Conservation (phyloP, 2,797 vertebrate species). For the Clarias fuscus region DNA sequence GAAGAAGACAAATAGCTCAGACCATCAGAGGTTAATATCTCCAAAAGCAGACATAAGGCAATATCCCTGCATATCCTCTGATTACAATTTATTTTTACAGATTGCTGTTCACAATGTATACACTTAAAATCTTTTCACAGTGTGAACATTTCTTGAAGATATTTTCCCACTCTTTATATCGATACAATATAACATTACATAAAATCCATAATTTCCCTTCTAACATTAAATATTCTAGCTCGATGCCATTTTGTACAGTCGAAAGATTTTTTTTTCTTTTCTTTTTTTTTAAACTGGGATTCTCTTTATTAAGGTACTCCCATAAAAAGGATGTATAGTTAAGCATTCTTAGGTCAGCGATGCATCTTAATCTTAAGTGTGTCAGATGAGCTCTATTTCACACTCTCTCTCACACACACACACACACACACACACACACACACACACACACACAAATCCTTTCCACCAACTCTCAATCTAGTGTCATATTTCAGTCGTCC, state of each 20-base stretch:
- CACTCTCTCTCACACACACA: not conserved
- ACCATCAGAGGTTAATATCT: conserved; percentile 71
- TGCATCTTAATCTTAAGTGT: conserved; percentile 15
- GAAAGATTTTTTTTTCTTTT: conserved; percentile 12
- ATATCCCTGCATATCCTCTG: conserved; percentile 82
- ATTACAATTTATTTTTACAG: conserved; percentile 74
- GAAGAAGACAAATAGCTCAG: conserved; percentile 75
- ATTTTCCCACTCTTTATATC: conserved; percentile 75
- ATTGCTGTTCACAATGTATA: conserved; percentile 77
- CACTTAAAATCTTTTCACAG: conserved; percentile 84
- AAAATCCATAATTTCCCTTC: conserved; percentile 65
- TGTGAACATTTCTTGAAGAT: conserved; percentile 81
- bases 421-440: not conserved
- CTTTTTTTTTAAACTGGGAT: conserved; percentile 4
- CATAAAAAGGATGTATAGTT: conserved; percentile 19
- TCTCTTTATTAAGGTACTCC: conserved; percentile 25
- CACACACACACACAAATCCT: not conserved
- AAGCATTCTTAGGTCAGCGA: conserved; percentile 26
- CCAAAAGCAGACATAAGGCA: conserved; percentile 76
- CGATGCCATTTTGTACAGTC: conserved; percentile 49
- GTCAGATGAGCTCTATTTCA: conserved; percentile 65
- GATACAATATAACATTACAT: conserved; percentile 84
- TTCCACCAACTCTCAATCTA: not conserved
- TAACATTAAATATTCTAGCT: conserved; percentile 73
- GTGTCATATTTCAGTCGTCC: conserved; percentile 4